Conservation (phyloP, 2,113 vertebrate genomes). For the Panthera tigris region DNA sequence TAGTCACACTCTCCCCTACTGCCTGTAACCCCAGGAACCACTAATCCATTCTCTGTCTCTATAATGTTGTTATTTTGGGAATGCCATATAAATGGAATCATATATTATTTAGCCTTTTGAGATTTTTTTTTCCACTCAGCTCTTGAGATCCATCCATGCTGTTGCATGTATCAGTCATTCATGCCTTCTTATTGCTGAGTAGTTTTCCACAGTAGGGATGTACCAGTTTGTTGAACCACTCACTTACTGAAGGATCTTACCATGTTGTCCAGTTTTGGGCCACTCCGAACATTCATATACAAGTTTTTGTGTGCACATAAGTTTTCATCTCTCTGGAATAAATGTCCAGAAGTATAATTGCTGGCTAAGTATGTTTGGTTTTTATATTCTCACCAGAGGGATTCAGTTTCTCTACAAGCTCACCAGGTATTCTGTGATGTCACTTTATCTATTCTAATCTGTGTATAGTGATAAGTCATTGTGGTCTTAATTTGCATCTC, state of each 20-base stretch:
- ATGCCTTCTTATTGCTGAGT: background rate
- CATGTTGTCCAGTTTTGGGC: background rate
- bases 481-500: background rate
- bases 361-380: background rate
- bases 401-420: background rate
- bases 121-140: background rate
- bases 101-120: background rate
- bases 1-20: accelerated
- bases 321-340: background rate
- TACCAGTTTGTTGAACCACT: background rate
- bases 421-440: background rate
- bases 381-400: background rate
- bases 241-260: background rate
- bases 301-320: background rate
- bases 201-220: background rate
- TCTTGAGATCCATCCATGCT: background rate
- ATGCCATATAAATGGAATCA: background rate
- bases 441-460: background rate
- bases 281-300: background rate
- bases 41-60: background rate
- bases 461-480: background rate
- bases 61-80: background rate
- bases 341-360: background rate
- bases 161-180: background rate
- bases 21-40: background rate